phyloP scores from a whole-genome alignment of 37 sponge, comb jelly and placozoan species.

The Geodia barretti region DNA sequence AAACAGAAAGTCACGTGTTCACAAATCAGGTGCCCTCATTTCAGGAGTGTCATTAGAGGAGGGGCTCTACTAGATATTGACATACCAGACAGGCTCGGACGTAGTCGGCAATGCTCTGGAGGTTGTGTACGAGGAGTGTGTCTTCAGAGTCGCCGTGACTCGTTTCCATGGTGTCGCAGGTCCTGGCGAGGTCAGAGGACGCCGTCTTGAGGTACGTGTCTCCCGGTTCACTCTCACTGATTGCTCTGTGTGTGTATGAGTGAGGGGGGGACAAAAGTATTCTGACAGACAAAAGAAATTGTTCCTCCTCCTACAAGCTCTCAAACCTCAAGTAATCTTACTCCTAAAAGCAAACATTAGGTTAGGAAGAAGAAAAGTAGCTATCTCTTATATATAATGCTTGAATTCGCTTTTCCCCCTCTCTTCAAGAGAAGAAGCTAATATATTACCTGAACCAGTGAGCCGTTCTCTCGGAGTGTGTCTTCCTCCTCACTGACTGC shows the following conservation, averaged over 20 bases:
- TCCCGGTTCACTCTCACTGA: conserved; percentile 50
- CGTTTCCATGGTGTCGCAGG: conserved; percentile 62
- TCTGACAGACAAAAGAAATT: too few relatives aligned
- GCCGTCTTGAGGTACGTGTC: conserved; percentile 74
- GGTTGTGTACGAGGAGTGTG: conserved; percentile 62
- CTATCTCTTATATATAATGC: too few relatives aligned
- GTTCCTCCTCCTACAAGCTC: too few relatives aligned
- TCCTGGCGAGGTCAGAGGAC: conserved; percentile 47
- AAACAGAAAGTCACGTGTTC: neutral
- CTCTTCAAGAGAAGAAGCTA: too few relatives aligned
- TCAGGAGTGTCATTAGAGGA: neutral
- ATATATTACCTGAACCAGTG: conserved; percentile 58
- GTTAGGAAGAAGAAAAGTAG: too few relatives aligned
- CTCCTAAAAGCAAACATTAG: too few relatives aligned
- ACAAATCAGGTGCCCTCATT: neutral
- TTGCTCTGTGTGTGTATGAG: conserved; percentile 6
- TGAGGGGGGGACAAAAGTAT: neutral
- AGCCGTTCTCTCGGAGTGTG: conserved; percentile 23
- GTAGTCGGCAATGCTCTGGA: conserved; percentile 71
- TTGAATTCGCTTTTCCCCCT: too few relatives aligned
- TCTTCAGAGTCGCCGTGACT: conserved; percentile 60
- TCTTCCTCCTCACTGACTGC: conserved; percentile 31
- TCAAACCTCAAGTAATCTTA: too few relatives aligned
- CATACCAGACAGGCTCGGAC: conserved; percentile 58
- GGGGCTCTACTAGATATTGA: neutral